Percentiles rank a stretch among this genome's conserved stretches.
Evolutionary conservation across 2,113 vertebrate genomes (phyloP).

Genomic region (Lepus americanus): DNA sequence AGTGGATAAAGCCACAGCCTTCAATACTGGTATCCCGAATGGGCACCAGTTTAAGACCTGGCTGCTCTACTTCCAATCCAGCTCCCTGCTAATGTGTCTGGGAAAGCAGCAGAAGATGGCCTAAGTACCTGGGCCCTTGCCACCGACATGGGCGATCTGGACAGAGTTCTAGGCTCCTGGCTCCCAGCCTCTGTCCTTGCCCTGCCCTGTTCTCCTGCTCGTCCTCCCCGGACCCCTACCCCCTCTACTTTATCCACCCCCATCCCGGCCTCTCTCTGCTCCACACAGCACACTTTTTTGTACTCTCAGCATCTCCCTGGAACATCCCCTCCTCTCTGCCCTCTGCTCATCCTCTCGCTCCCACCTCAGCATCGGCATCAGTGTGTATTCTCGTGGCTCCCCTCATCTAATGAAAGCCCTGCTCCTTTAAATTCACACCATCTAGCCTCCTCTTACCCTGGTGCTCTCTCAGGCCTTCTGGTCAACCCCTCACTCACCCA

Average conservation of each 20-base stretch:
- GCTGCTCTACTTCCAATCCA: no score
- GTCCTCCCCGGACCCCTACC: no score
- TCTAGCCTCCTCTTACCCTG: accelerated
- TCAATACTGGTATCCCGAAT: no score
- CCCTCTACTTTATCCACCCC: no score
- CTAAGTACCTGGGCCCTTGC: no score
- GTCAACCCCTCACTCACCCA: not conserved
- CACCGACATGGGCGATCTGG: no score
- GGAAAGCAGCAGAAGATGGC: no score
- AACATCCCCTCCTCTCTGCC: not conserved
- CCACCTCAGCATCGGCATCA: not conserved
- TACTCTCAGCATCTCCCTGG: not conserved
- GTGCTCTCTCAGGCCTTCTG: not conserved
- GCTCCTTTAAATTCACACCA: not conserved
- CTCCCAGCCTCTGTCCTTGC: not conserved
- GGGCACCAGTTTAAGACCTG: no score
- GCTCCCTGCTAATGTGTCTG: no score
- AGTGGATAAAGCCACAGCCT: no score
- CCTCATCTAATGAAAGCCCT: not conserved
- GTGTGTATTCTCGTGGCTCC: not conserved
- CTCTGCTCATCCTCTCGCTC: not conserved
- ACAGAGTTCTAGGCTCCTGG: not conserved
- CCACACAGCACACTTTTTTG: not conserved
- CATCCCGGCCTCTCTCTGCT: not conserved
- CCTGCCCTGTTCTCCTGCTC: not conserved